Evolutionary conservation across 2,888 invertebrate genomes (phyloP), one percentile per base, ranked within the genome.

Genomic region (Amphimallon solstitiale): DNA sequence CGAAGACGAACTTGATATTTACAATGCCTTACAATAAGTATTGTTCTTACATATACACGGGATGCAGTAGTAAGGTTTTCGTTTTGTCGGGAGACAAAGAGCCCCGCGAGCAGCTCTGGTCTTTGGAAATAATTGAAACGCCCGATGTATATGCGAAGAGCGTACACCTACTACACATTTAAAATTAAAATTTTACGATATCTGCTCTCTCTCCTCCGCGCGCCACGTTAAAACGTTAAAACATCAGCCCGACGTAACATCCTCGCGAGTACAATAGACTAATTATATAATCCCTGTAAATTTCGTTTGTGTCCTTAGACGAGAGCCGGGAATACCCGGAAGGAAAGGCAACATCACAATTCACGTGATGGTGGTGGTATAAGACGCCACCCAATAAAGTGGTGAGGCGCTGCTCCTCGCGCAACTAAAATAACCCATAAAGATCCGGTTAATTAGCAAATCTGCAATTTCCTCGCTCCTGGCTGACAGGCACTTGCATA

Each of bases 281-380:
- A 59, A 59, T 59, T 59, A 59, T 43, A 59, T 59, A 43, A 14
- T 29, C 29, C n/a, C 56, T 43, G 15, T 59, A 59, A 59, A 59
- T 59, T 59, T 59, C 17, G 43, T 15, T 23, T 19, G n/a, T 29
- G 29, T 29, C 29, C 7, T 3, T 9, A 34, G 34, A 45, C 21
- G 54, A 19, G 40, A 17, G 1, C 21, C 14, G n/a, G 15, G 34
- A 15, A 14, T n/a, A n/a, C 56, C n/a, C 10, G 56, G 45, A 59
- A 59, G 56, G 43, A 59, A 54, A 37, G 19, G 52, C 2, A 38
- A 59, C 5, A 59, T 59, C 29, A 23, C 29, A 45, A 45, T 29
- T 59, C 43, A 43, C 34, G 29, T 37, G 43, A 12, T 17, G 29
- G 29, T 23, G n/a, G n/a, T n/a, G n/a, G n/a, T n/a, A n/a, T n/a